Base-by-base conservation (phyloP, 2,888 invertebrate genomes). In the Sminthurinus aureus region DNA sequence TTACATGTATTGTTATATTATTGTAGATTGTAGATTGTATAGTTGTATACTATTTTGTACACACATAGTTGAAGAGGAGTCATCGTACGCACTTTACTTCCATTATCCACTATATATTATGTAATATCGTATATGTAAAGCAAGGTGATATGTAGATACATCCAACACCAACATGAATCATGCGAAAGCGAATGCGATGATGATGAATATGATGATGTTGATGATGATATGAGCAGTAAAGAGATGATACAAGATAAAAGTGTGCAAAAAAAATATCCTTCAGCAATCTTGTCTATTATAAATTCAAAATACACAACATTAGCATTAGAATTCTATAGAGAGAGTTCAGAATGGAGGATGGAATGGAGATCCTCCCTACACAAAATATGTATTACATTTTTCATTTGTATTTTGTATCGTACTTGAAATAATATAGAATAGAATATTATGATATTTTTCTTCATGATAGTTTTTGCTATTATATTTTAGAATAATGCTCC, bases 211-310 rank as follows among this genome's bases (percentile, higher is more conserved):
- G 38, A 38, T 38, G 38, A 38, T 38, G 6, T 6, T 38, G 3
- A 38, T 38, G 38, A 38, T 38, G 38, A 38, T 38, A 38, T 6
- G 38, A 38, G 38, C 6, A 1, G 1, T 38, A 38, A 38, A 38
- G 38, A 38, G 38, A 38, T 38, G 38, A 38, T 38, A 38, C 2
- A 58, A 58, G 38, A 38, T 38, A 38, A 58, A 58, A 58, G 9
- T 24, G 24, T 71, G 76, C 76, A 38, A 50, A 76, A 76, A 76
- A 50, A n/a, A 76, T 11, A 18, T 50, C 58, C 58, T 58, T 58
- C 15, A 58, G 58, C 58, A 18, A 58, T 13, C 13, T 13, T 18
- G 2, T 58, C 58, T 58, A 58, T 58, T 58, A 18, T 15, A 18
- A 15, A 58, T 58, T 58, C 58, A 58, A 18, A 58, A 15, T 38